These are phyloP conservation scores for Condylura cristata DNA, from an alignment of 2,113 vertebrate species.

Conservation along the genomic window DNA sequence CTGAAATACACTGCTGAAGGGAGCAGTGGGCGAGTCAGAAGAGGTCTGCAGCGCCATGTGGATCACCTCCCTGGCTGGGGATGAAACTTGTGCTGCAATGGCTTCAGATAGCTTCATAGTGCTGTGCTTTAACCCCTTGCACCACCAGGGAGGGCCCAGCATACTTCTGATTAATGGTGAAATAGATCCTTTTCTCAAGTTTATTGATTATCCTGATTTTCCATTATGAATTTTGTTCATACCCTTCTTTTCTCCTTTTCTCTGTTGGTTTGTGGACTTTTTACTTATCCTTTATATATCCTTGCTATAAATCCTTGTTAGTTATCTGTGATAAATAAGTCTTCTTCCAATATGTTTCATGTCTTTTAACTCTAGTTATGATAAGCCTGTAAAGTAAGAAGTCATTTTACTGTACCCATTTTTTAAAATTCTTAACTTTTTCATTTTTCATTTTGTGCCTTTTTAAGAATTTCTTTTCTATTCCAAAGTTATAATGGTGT, in stretches of 20 bases:
- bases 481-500: background rate
- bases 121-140: too few species aligned
- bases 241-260: background rate
- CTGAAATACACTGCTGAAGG: too few species aligned
- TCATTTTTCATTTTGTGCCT: constrained; percentile 31
- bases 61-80: too few species aligned
- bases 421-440: background rate
- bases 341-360: background rate
- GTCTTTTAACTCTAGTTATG: constrained; percentile 6
- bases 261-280: background rate
- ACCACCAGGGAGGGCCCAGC: too few species aligned
- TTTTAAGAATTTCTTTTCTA: constrained; percentile 26
- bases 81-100: too few species aligned
- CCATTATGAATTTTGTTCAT: background rate
- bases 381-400: background rate
- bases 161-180: background rate
- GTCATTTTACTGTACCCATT: constrained; percentile 11
- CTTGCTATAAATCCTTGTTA: background rate
- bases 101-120: too few species aligned
- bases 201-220: background rate
- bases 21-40: too few species aligned
- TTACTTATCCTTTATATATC: background rate
- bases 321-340: background rate
- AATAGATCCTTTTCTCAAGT: background rate
- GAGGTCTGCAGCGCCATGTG: too few species aligned